Conservation (phyloP, 2,797 vertebrate genomes). For the Microctenopoma steveboyesi region DNA sequence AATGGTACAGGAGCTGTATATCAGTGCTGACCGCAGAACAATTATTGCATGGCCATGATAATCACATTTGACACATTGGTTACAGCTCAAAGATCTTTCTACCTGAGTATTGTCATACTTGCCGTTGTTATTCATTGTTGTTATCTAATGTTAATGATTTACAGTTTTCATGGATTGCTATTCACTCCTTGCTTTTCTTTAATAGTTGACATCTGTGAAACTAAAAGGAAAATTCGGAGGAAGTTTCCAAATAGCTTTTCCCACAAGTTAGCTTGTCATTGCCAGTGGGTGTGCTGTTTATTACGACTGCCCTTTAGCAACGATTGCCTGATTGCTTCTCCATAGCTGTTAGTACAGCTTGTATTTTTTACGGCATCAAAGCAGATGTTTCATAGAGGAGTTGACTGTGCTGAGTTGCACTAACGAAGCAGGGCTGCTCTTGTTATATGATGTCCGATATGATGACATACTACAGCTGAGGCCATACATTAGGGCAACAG, state of each 20-base stretch:
- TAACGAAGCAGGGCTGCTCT: conserved; percentile 46
- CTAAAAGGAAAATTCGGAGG: conserved; percentile 44
- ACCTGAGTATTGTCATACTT: conserved; percentile 23
- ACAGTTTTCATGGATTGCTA: conserved; percentile 1
- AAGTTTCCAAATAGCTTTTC: conserved; percentile 68
- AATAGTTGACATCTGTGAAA: conserved; percentile 43
- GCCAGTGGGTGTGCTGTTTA: conserved; percentile 52
- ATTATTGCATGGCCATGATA: conserved; percentile 53
- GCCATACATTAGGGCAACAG: conserved; percentile 14
- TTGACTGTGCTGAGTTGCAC: conserved; percentile 63
- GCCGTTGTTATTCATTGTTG: conserved; percentile 22
- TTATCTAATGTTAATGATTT: conserved; percentile 24
- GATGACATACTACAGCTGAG: conserved; percentile 44
- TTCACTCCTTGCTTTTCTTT: conserved; percentile 11
- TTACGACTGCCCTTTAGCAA: conserved; percentile 56
- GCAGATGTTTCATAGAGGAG: conserved; percentile 76
- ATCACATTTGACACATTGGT: conserved; percentile 26
- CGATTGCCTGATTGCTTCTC: conserved; percentile 74
- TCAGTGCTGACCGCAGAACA: conserved; percentile 32
- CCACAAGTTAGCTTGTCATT: conserved; percentile 60
- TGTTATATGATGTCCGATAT: conserved; percentile 38
- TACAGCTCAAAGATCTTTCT: conserved; percentile 26
- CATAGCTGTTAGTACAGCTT: conserved; percentile 61
- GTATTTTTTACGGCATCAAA: conserved; percentile 70
- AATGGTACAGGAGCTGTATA: conserved; percentile 39